Percentiles rank a stretch among this genome's conserved stretches.
Evolutionary conservation across 2,113 vertebrate species (phyloP).

Genomic region (Myiozetetes cayanensis): DNA sequence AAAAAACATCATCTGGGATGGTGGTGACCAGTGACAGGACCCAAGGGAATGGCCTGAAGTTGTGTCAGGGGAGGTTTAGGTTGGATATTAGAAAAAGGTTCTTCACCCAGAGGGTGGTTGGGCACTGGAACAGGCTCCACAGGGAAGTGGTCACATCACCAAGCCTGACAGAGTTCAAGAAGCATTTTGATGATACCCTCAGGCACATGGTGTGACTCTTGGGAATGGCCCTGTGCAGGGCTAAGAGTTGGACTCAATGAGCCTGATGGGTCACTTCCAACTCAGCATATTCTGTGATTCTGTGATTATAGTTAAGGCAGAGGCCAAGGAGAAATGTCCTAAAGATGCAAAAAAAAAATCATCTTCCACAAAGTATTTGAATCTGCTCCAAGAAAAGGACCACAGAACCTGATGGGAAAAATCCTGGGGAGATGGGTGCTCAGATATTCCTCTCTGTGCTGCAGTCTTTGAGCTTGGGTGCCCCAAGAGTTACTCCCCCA

Average conservation of each 20-base stretch:
- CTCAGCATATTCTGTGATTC: too few species aligned
- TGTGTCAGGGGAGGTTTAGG: neutral
- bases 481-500: neutral
- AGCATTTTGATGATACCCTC: neutral
- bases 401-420: neutral
- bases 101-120: neutral
- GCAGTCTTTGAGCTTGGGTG: fast-evolving
- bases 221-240: neutral
- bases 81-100: neutral
- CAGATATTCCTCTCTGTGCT: fast-evolving
- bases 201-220: neutral
- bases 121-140: neutral
- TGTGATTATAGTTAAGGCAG: neutral
- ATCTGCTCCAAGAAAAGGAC: neutral
- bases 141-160: neutral
- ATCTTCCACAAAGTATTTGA: neutral
- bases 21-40: neutral
- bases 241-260: neutral
- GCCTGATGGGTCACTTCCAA: neutral
- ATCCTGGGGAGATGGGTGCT: fast-evolving
- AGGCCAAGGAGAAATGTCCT: neutral
- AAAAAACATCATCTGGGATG: neutral
- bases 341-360: neutral
- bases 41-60: neutral
- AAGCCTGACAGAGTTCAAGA: neutral